Conservation (phyloP, 2,888 invertebrate genomes). For the Opisthograptis luteolata region DNA sequence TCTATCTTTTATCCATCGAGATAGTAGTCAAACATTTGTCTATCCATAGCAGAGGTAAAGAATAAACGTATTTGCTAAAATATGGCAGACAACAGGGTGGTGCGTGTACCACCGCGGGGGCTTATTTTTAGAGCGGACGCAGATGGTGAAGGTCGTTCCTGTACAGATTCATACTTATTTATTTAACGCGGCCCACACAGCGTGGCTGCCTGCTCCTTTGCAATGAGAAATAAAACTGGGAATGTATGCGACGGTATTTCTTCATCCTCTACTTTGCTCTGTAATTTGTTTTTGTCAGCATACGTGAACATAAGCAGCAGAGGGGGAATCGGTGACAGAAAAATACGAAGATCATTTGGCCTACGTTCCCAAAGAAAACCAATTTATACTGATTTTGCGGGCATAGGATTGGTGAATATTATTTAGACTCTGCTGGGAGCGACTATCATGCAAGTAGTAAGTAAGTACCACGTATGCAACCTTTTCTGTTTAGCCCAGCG, state of each 20-base stretch:
- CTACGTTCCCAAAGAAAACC: too few species aligned
- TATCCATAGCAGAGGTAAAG: too few species aligned
- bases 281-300: constrained; percentile 28
- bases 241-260: constrained; percentile 21
- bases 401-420: too few species aligned
- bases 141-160: constrained; percentile 74
- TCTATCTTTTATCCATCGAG: too few species aligned
- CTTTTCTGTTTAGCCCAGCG: too few species aligned
- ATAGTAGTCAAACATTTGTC: too few species aligned
- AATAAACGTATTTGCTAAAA: constrained; percentile 44
- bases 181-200: constrained; percentile 67
- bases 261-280: constrained; percentile 32
- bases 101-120: constrained; percentile 41
- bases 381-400: too few species aligned
- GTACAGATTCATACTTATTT: constrained; percentile 70
- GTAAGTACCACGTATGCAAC: too few species aligned
- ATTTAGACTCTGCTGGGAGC: too few species aligned
- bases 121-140: constrained; percentile 72
- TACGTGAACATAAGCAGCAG: constrained; percentile 34
- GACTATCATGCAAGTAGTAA: too few species aligned
- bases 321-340: too few species aligned
- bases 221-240: constrained; percentile 47
- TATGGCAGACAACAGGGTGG: constrained; percentile 41
- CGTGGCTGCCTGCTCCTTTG: constrained; percentile 50
- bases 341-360: too few species aligned